Evolutionary conservation across 2,888 invertebrate species (phyloP), one percentile per base, ranked within the genome.

Genomic region (Tetropium fuscum): DNA sequence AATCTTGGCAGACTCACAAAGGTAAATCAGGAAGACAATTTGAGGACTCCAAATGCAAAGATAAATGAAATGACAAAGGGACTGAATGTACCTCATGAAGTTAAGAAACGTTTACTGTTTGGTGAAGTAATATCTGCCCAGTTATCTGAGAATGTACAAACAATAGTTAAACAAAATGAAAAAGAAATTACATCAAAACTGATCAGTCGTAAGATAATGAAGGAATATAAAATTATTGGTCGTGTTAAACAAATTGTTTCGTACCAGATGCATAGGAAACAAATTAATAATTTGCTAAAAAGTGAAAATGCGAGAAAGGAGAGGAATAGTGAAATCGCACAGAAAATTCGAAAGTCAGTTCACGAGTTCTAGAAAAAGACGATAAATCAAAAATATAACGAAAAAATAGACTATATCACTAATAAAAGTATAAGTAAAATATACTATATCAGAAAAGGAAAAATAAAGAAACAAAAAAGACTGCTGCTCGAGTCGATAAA

Each of bases 391-490:
- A 41, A 41, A 41, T 16, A 16, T 58, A 48, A 25, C 40, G 40
- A 11, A 47, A 10, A 6, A 47, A n/a, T n/a, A n/a, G n/a, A n/a
- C n/a, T n/a, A n/a, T n/a, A n/a, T n/a, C n/a, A n/a, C n/a, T n/a
- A n/a, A n/a, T n/a, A n/a, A n/a, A n/a, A n/a, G n/a, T n/a, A n/a
- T n/a, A n/a, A n/a, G n/a, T n/a, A n/a, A 58, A 36, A 45, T 13
- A 53, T 16, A 53, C 27, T 44, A 30, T 58, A 18, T 58, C 20
- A 10, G 27, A 16, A 53, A 30, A 27, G 45, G 27, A 20, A 54
- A 30, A 30, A 30, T 30, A 30, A 30, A 30, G 10, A 30, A 57
- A 43, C 57, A 57, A 43, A 57, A 41, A 51, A 20, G 44, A 41
- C 20, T 51, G n/a, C 36, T 51, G 18, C 20, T 51, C 25, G 40